These are phyloP conservation scores for Chrysomela aeneicollis DNA, from an alignment of 2,888 invertebrate genomes.

Conservation along the genomic window DNA sequence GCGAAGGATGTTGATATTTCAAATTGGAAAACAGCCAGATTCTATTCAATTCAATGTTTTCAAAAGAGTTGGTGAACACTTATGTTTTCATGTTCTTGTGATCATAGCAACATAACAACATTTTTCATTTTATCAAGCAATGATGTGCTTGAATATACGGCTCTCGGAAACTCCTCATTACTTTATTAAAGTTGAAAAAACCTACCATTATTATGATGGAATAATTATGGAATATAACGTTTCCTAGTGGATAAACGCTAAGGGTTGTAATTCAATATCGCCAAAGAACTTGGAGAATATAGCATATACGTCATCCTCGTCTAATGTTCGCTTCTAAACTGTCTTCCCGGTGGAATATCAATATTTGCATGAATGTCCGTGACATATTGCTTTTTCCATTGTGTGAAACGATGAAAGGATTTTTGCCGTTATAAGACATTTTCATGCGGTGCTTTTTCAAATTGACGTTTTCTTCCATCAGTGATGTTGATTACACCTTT, in stretches of 20 bases:
- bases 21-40: too few species aligned
- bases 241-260: not conserved
- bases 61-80: too few species aligned
- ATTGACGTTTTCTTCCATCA: too few species aligned
- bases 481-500: too few species aligned
- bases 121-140: not conserved
- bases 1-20: too few species aligned
- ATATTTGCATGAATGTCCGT: not conserved
- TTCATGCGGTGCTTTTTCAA: not conserved
- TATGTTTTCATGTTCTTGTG: not conserved
- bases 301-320: not conserved
- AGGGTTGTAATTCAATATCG: not conserved
- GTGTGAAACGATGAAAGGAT: not conserved
- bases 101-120: not conserved
- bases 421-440: not conserved
- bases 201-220: not conserved
- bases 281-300: not conserved
- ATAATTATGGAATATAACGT: conserved; percentile 2
- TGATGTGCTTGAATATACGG: not conserved
- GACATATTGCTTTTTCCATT: not conserved
- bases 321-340: not conserved
- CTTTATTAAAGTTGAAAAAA: conserved; percentile 5
- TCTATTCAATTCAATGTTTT: too few species aligned
- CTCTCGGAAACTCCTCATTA: not conserved
- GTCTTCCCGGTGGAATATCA: not conserved